Conservation (phyloP, 1,140 invertebrate species). For the Drosophila ercepeae region DNA sequence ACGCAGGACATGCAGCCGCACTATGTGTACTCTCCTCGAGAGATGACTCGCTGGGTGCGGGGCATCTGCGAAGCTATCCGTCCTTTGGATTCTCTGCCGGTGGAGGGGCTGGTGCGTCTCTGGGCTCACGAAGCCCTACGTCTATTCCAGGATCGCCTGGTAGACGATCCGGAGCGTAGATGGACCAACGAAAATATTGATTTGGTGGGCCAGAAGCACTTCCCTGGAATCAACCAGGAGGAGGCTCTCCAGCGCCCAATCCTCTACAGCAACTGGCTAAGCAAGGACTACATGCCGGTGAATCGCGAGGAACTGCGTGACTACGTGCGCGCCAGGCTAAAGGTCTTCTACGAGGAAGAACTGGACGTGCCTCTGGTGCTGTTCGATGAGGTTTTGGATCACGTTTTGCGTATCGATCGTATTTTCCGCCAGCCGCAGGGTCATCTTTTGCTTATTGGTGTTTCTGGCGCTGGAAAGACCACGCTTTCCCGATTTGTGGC, state of each 20-base stretch:
- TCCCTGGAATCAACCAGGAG: constrained; percentile 94
- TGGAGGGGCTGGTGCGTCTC: constrained; percentile 97
- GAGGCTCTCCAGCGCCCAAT: constrained; percentile 93
- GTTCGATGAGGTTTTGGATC: constrained; percentile 99
- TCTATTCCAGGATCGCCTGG: constrained; percentile 98
- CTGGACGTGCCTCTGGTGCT: constrained; percentile 98
- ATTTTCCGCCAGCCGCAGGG: constrained; percentile 99
- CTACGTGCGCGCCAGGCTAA: constrained; percentile 98
- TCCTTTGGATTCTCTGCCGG: constrained; percentile 94
- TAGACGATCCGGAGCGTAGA: constrained; percentile 95
- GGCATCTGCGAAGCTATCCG: constrained; percentile 99
- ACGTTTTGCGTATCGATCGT: constrained; percentile 98
- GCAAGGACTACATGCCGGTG: constrained; percentile 99
- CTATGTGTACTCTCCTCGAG: constrained; percentile 99
- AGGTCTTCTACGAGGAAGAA: constrained; percentile 99
- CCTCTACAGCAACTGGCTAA: constrained; percentile 99
- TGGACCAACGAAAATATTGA: constrained; percentile 99
- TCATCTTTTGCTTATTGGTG: constrained; percentile 97
- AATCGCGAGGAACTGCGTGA: constrained; percentile 97
- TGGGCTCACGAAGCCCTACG: constrained; percentile 99
- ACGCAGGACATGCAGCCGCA: constrained; percentile 99
- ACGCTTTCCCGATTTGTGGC: constrained; percentile 99
- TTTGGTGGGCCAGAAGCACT: constrained; percentile 96
- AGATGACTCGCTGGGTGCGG: constrained; percentile 99
- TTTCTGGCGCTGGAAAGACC: constrained; percentile 99